phyloP scores from a whole-genome alignment of 2,888 invertebrate species.

The Hecatera dysodea region DNA sequence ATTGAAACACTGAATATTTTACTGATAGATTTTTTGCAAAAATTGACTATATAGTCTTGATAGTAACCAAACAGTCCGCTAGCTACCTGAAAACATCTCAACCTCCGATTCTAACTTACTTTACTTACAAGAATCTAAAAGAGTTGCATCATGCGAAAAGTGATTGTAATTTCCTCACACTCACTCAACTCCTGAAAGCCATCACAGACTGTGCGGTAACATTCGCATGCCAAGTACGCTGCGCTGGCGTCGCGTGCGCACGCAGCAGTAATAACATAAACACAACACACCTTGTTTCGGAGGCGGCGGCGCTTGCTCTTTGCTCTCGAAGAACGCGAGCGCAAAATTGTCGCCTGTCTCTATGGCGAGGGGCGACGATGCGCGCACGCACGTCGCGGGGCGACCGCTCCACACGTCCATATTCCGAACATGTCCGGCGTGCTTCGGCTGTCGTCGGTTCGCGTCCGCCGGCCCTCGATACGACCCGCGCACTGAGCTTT shows the following conservation, averaged over 20 bases:
- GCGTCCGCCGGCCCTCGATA: conserved; percentile 86
- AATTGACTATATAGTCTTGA: neutral
- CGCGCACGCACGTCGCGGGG: conserved; percentile 91
- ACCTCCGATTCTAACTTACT: neutral
- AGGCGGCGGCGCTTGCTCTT: conserved; percentile 88
- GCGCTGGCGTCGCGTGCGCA: conserved; percentile 48
- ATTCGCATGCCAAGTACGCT: conserved; percentile 50
- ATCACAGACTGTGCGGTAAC: conserved; percentile 47
- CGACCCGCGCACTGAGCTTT: conserved; percentile 85
- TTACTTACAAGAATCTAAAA: conserved; percentile 11
- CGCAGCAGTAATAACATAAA: conserved; percentile 63
- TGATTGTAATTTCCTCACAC: conserved; percentile 10
- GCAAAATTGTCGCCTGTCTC: conserved; percentile 95
- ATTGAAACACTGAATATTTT: conserved; percentile 35
- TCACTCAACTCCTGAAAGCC: conserved; percentile 30
- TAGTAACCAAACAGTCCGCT: conserved; percentile 9
- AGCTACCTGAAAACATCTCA: neutral
- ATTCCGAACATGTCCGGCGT: conserved; percentile 83
- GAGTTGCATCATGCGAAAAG: conserved; percentile 28
- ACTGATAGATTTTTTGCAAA: conserved; percentile 13
- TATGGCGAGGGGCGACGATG: conserved; percentile 92
- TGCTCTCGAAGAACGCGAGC: conserved; percentile 94
- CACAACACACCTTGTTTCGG: conserved; percentile 81
- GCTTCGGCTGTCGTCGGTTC: conserved; percentile 71
- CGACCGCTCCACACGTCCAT: conserved; percentile 95